Evolutionary conservation across 2,797 vertebrate species (phyloP).

Genomic region (Lerista edwardsae): DNA sequence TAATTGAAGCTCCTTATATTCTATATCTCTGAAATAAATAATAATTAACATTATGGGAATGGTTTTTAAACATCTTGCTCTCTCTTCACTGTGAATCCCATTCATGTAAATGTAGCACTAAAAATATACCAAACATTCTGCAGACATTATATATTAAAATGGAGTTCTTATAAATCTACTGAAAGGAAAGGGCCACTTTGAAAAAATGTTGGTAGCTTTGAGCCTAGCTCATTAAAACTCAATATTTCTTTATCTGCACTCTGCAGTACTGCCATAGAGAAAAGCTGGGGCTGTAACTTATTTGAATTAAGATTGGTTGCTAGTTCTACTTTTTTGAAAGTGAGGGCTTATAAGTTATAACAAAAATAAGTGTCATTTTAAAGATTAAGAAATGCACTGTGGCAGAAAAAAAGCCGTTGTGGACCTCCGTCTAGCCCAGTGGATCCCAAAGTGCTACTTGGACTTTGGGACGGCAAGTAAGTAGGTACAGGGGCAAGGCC

Average conservation of each 20-base stretch:
- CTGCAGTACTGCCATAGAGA: neutral
- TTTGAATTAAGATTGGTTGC: neutral
- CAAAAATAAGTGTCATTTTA: neutral
- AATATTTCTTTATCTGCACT: neutral
- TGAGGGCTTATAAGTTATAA: too few species aligned
- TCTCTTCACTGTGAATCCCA: neutral
- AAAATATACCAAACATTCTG: neutral
- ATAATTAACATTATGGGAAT: slow-evolving; percentile 17
- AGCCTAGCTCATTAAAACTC: neutral
- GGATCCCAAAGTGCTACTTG: too few species aligned
- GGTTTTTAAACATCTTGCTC: neutral
- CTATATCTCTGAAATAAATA: slow-evolving; percentile 84
- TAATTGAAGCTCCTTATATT: slow-evolving; percentile 89
- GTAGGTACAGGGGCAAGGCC: too few species aligned
- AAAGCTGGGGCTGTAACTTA: neutral
- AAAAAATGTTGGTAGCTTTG: neutral
- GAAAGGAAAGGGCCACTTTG: neutral
- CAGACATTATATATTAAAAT: neutral
- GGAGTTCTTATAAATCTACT: neutral
- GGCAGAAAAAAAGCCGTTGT: neutral
- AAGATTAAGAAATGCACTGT: neutral
- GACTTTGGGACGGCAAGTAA: too few species aligned
- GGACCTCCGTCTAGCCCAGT: too few species aligned
- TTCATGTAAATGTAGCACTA: neutral
- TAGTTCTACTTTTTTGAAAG: too few species aligned